Evolutionary conservation across 2,113 vertebrate species (phyloP), one percentile per base, ranked within the genome.

Genomic region (Pampusana beccarii): DNA sequence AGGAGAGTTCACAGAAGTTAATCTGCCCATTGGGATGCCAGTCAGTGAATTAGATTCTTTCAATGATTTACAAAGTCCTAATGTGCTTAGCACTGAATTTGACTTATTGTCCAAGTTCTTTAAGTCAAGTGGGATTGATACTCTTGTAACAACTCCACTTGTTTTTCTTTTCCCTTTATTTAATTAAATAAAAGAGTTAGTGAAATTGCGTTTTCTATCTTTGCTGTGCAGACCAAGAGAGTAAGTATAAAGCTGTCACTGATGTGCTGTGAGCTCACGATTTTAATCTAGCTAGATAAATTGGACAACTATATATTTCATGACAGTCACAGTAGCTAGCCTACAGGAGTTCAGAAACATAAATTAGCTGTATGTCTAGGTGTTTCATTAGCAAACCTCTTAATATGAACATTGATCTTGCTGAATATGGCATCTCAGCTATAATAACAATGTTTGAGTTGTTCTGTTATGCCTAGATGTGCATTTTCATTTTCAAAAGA

Each of bases 221-320:
- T 87, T 80, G 40, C 72, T 77, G 23, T 80, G 88, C 90, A 94
- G 93, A 69, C 72, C 69, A 92, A 42, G 54, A 61, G 75, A 28
- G 24, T 57, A 77, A 81, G 48, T 84, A 78, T 92, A 94, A 97
- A 96, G 44, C 84, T 97, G 88, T 93, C 86, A 93, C n/a, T 88
- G 80, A 72, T 93, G 70, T 58, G 60, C 66, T 92, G 15, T 60
- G 81, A 95, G 21, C 67, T 83, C 60, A 69, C 7, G 29, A 95
- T 92, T 95, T 93, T 94, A 92, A 95, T 96, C 95, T 93, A 79
- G 48, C 57, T 6, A 15, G 74, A 85, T 90, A 83, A 97, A 92
- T 93, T 95, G 77, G 44, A 80, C 80, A 90, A 34, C 84, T 65
- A 28, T 85, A 8, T 95, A 85, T 96, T 96, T 94, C 65, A 82